These are phyloP conservation scores for Struthidea cinerea DNA, from an alignment of 2,113 vertebrate genomes.

Conservation along the genomic window DNA sequence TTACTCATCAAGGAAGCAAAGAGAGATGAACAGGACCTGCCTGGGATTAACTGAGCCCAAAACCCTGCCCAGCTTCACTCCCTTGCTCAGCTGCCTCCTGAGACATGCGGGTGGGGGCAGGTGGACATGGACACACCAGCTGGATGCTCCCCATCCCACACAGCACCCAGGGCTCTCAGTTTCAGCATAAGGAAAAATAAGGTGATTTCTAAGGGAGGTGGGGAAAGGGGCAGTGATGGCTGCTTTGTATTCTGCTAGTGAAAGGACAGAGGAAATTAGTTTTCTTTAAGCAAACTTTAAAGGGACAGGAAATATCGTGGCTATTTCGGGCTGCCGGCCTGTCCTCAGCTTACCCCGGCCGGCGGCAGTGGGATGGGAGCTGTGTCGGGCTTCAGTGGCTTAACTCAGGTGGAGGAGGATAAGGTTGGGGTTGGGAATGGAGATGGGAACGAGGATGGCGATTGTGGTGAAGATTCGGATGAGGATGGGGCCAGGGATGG, in stretches of 20 bases:
- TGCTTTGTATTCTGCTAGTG: not conserved
- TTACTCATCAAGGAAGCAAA: not conserved
- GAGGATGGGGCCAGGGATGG: not conserved
- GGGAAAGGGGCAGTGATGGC: not conserved
- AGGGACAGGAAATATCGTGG: constrained; percentile 38
- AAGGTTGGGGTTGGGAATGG: not conserved
- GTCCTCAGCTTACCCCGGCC: not conserved
- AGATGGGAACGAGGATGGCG: too few species aligned
- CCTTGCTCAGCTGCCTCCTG: not conserved
- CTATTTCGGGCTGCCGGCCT: not conserved
- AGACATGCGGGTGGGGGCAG: accelerated
- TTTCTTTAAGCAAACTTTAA: constrained; percentile 15
- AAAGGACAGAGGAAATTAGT: constrained; percentile 34
- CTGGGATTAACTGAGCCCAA: not conserved
- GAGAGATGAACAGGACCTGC: not conserved
- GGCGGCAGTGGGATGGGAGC: not conserved
- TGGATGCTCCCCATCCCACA: not conserved
- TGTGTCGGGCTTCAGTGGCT: accelerated
- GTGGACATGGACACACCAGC: not conserved
- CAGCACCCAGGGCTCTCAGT: not conserved
- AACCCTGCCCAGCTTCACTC: accelerated
- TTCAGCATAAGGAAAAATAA: not conserved
- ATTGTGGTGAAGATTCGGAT: not conserved
- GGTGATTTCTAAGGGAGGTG: not conserved
- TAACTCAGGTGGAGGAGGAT: not conserved